These are phyloP conservation scores for Bugula neritina DNA, from an alignment of 2,888 invertebrate genomes.

Conservation along the genomic window DNA sequence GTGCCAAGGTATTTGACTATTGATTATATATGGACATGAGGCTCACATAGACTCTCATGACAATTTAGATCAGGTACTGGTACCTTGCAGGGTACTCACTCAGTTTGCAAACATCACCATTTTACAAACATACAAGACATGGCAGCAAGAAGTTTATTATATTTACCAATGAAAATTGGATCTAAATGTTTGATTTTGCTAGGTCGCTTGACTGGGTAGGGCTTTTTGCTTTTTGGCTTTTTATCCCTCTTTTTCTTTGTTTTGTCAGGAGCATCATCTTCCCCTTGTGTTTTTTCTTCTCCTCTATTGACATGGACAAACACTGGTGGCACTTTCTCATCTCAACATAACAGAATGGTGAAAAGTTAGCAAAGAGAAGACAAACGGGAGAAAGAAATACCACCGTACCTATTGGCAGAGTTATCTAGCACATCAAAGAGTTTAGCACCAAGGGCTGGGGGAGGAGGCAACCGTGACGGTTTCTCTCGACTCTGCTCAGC, in stretches of 20 bases:
- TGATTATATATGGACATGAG: no score
- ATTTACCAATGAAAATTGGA: conserved; percentile 9
- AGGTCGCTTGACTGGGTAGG: conserved; percentile 8
- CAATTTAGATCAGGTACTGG: no score
- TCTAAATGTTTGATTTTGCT: conserved; percentile 25
- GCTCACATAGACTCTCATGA: no score
- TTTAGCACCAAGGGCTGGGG: neutral
- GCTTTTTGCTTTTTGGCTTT: neutral
- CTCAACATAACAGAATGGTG: no score
- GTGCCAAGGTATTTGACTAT: neutral
- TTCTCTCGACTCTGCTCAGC: neutral
- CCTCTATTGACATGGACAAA: neutral
- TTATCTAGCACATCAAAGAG: neutral
- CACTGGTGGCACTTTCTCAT: neutral
- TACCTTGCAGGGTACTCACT: no score
- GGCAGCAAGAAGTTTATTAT: no score
- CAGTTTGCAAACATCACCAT: no score
- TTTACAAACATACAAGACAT: no score
- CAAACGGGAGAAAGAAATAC: no score
- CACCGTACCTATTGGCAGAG: neutral
- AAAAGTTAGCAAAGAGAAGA: no score
- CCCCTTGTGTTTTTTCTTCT: conserved; percentile 1
- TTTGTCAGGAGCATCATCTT: conserved; percentile 33
- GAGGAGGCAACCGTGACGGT: neutral
- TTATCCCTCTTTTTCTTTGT: conserved; percentile 40